A percentile compares a stretch with the other conserved stretches of the same genome.
These are phyloP conservation scores for Cryptus viduatorius DNA, from an alignment of 2,888 invertebrate genomes.

Conservation along the genomic window DNA sequence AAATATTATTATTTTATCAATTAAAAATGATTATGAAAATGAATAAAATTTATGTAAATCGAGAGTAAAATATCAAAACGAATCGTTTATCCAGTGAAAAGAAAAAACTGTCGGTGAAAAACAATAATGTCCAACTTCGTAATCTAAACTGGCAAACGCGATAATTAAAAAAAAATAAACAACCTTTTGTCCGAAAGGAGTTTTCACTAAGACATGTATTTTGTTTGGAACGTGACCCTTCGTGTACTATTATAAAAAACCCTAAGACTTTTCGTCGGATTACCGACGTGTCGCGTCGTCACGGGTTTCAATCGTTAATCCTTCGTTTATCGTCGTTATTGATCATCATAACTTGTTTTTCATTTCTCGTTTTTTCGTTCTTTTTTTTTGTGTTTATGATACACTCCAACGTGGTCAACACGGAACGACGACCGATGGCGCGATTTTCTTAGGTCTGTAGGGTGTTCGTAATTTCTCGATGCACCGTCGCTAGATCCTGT, in stretches of 20 bases:
- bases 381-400: conserved; percentile 43
- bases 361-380: conserved; percentile 29
- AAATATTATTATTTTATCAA: too few species aligned
- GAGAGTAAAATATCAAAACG: too few species aligned
- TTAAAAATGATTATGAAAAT: too few species aligned
- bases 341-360: conserved; percentile 34
- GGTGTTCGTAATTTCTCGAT: conserved; percentile 93
- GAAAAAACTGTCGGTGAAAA: conserved; percentile 3
- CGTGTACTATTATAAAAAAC: conserved; percentile 47
- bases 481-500: conserved; percentile 92
- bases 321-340: conserved; percentile 37
- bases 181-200: conserved; percentile 65
- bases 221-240: conserved; percentile 74
- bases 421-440: conserved; percentile 36
- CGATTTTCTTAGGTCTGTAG: conserved; percentile 89
- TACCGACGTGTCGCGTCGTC: conserved; percentile 47
- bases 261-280: conserved; percentile 50
- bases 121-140: neutral
- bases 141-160: neutral
- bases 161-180: conserved; percentile 36
- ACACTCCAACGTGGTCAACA: conserved; percentile 45
- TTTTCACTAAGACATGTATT: conserved; percentile 71
- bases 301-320: conserved; percentile 15
- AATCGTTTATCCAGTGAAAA: too few species aligned
- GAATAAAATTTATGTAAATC: too few species aligned